A percentile compares a stretch with the other conserved stretches of the same genome.
Evolutionary conservation across 2,113 vertebrate genomes (phyloP).

Genomic region (Grammomys dolichurus): DNA sequence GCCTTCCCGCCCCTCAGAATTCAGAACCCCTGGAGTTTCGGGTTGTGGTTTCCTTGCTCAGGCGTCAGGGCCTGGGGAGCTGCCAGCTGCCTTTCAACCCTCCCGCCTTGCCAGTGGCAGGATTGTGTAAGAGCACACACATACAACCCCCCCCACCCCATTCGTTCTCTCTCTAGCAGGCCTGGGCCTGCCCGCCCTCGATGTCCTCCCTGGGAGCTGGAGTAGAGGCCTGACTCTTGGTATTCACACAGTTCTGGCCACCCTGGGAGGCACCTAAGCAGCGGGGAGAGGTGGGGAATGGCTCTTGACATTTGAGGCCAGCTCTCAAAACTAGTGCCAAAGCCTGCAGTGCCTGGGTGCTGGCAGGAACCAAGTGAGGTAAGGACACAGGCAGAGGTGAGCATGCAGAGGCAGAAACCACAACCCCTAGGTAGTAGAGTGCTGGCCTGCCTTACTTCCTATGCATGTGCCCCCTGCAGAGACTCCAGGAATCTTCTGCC

Average conservation of each 20-base stretch:
- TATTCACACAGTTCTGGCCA: slow-evolving; percentile 65
- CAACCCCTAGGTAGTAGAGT: accelerated
- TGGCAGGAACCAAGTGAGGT: not conserved
- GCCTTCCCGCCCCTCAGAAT: slow-evolving; percentile 59
- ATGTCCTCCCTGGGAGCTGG: slow-evolving; percentile 6
- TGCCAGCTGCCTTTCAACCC: slow-evolving; percentile 75
- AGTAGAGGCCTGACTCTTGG: slow-evolving; percentile 44
- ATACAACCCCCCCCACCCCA: not conserved
- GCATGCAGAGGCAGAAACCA: not conserved
- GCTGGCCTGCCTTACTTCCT: not conserved
- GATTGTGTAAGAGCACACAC: slow-evolving; percentile 66
- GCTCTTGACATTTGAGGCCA: slow-evolving; percentile 31
- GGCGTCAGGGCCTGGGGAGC: slow-evolving; percentile 60
- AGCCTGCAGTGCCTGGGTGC: not conserved
- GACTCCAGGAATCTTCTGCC: not conserved
- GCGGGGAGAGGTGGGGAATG: slow-evolving; percentile 23
- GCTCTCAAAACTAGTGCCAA: slow-evolving; percentile 13
- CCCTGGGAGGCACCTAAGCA: slow-evolving; percentile 22
- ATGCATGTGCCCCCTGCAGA: not conserved
- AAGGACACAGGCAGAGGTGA: not conserved
- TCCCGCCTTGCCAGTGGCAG: slow-evolving; percentile 49
- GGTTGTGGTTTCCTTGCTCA: slow-evolving; percentile 65
- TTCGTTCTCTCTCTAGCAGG: slow-evolving; percentile 11
- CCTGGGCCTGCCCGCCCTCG: slow-evolving; percentile 56
- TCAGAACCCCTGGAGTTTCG: slow-evolving; percentile 63